These are phyloP conservation scores for Drosophila parabipectinata DNA, from an alignment of 1,140 invertebrate genomes.

Conservation along the genomic window DNA sequence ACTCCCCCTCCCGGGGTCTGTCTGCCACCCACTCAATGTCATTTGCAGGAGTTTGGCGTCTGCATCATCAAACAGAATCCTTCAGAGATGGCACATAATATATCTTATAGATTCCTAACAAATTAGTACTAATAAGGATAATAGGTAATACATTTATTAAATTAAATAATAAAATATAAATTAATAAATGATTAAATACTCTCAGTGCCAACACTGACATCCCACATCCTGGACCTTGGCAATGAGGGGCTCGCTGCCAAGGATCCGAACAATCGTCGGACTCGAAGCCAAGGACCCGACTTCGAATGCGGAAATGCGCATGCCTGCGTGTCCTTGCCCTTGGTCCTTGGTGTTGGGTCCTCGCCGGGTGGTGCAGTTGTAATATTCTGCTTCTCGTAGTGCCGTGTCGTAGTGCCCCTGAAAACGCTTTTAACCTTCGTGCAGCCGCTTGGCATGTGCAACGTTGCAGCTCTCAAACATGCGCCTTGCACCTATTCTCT, in stretches of 20 bases:
- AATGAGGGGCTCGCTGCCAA: constrained; percentile 40
- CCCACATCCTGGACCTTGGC: constrained; percentile 56
- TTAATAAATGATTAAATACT: not conserved
- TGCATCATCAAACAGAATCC: constrained; percentile 25
- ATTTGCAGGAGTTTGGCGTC: constrained; percentile 51
- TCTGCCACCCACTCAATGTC: constrained; percentile 58
- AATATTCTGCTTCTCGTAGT: constrained; percentile 9
- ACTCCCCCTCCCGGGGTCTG: not conserved
- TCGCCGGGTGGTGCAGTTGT: constrained; percentile 33
- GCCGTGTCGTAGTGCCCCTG: constrained; percentile 60
- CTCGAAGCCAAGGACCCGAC: constrained; percentile 41
- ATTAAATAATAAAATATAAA: not conserved
- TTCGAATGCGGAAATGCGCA: constrained; percentile 77
- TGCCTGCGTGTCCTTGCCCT: constrained; percentile 82
- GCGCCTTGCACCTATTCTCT: constrained; percentile 52
- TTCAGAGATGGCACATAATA: not conserved
- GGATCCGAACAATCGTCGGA: constrained; percentile 25
- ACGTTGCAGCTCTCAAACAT: constrained; percentile 61
- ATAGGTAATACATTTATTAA: too few species aligned
- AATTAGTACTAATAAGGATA: too few species aligned
- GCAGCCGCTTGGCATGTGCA: constrained; percentile 63
- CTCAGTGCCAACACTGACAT: constrained; percentile 1
- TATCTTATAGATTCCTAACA: too few species aligned
- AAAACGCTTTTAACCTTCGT: constrained; percentile 79
- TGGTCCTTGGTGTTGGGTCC: constrained; percentile 53